Base-by-base conservation (phyloP, 2,888 invertebrate genomes). In the Tricholauxania praeusta region DNA sequence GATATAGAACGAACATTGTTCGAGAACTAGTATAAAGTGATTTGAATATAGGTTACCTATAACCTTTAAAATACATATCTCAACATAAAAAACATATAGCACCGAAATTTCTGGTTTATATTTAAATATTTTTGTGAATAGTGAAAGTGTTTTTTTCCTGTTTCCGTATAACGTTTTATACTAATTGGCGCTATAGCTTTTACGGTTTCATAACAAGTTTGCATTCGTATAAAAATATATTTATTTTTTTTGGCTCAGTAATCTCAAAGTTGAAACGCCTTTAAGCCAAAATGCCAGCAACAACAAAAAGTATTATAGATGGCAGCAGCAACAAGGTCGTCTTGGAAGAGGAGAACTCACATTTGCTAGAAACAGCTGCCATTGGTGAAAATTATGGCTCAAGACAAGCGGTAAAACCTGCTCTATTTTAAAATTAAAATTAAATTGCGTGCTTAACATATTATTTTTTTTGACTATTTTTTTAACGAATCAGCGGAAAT, bases 371-470 rank as follows among this genome's bases (percentile, higher is more conserved):
- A 68, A 75, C 78, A 53, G 64, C 76, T 28, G 72, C 69, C n/a
- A 78, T 76, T 72, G 76, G 76, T 28, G 76, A 78, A 49, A 76
- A 73, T 51, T 79, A 79, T 74, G 79, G 79, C 73, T 78, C 77
- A 8, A 74, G 72, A 52, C 74, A 76, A 71, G 75, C 77, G 79
- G 79, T 78, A 78, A 79, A 72, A 69, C 62, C 55, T 19, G 63
- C 71, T 73, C 32, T 47, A 55, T 32, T 53, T 19, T 17, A 12
- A 53, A 17, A 12, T 53, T n/a, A n/a, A n/a, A n/a, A n/a, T n/a
- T n/a, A 6, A 14, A 10, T 53, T 19, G 28, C 28, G 28, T 28
- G 28, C 2, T 39, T 39, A 32, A 17, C 19, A 51, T 64, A 14
- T 49, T 64, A n/a, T 19, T 51, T 17, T 19, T 22, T 64, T 12